phyloP scores from a whole-genome alignment of 2,113 vertebrate species.

The Pachycephala philippinensis region DNA sequence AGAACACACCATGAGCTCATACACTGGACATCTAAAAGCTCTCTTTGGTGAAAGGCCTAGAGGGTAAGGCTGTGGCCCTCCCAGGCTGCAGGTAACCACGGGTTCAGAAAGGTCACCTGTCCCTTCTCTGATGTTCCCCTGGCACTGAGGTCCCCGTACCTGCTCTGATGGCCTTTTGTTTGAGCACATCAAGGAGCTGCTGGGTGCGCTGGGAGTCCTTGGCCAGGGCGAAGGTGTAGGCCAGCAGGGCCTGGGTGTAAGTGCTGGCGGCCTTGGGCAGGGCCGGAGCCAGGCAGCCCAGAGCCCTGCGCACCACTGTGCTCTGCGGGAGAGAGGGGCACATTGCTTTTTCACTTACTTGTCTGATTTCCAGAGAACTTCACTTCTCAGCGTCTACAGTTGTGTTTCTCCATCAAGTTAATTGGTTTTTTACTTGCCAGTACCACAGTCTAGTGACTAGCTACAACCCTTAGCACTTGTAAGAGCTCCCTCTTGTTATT shows the following conservation, averaged over 20 bases:
- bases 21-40: background rate
- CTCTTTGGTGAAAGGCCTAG: background rate
- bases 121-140: background rate
- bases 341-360: background rate
- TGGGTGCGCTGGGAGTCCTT: background rate
- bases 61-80: background rate
- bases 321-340: conserved; percentile 66
- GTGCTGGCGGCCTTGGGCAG: conserved; percentile 45
- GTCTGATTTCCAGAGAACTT: background rate
- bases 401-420: background rate
- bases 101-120: background rate
- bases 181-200: conserved; percentile 18
- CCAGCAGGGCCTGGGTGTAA: conserved; percentile 80
- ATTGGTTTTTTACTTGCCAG: background rate
- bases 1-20: background rate
- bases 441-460: background rate
- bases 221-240: conserved; percentile 86
- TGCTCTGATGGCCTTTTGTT: conserved; percentile 47
- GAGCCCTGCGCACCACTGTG: conserved; percentile 60
- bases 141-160: background rate
- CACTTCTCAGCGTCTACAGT: background rate
- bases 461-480: background rate
- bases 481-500: background rate
- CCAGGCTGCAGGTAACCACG: background rate
- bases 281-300: conserved; percentile 70